phyloP scores from a whole-genome alignment of 2,888 invertebrate genomes.

The Dryococelus australis region DNA sequence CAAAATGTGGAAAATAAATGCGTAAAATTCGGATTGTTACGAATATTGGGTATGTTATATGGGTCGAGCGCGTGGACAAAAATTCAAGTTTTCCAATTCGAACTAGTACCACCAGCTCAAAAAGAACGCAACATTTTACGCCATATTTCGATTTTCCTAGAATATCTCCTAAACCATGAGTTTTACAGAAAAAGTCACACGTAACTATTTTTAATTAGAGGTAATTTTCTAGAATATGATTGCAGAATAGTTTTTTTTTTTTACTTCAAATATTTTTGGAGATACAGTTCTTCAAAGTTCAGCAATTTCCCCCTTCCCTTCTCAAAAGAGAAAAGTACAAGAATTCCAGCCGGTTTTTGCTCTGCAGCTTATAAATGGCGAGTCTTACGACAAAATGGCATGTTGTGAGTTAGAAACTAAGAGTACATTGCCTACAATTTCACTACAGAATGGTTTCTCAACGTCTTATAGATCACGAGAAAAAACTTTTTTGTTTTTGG shows the following conservation, averaged over 20 bases:
- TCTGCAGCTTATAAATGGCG: background rate
- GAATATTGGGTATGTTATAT: background rate
- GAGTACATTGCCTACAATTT: conserved; percentile 1
- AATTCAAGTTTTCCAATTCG: background rate
- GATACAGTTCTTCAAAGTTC: background rate
- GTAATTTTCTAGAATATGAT: background rate
- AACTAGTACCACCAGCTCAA: background rate
- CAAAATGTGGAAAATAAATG: background rate
- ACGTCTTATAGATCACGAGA: background rate
- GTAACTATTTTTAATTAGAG: background rate
- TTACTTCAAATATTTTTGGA: background rate
- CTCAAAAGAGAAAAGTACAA: background rate
- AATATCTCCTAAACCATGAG: background rate
- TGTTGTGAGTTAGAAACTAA: too few relatives aligned
- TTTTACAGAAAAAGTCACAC: background rate
- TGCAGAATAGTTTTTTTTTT: background rate
- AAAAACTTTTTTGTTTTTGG: background rate
- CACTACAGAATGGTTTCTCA: background rate
- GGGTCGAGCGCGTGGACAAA: background rate
- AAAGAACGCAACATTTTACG: background rate
- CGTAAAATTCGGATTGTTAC: background rate
- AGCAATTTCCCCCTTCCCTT: background rate
- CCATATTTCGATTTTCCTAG: background rate
- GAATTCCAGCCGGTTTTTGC: background rate
- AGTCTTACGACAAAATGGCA: background rate